phyloP scores from a whole-genome alignment of 2,113 vertebrate genomes.

The Centrocercus urophasianus region DNA sequence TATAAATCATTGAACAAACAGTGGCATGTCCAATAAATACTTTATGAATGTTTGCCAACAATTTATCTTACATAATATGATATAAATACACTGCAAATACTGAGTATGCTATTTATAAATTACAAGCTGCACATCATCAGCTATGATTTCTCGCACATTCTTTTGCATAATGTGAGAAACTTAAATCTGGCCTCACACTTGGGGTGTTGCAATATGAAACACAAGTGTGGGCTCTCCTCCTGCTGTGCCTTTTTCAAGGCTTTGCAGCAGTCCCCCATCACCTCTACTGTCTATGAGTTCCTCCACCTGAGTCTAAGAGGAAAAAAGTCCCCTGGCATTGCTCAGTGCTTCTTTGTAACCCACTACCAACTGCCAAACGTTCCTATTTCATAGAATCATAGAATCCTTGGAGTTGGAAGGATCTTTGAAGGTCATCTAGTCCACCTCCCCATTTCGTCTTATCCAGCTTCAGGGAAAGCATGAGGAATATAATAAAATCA shows the following conservation, averaged over 20 bases:
- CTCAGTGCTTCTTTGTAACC: neutral
- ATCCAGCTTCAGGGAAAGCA: neutral
- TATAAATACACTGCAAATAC: slow-evolving; percentile 65
- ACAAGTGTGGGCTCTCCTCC: neutral
- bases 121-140: neutral
- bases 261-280: neutral
- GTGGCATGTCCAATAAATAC: slow-evolving; percentile 59
- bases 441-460: neutral
- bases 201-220: neutral
- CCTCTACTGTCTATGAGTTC: neutral
- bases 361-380: no score
- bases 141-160: neutral
- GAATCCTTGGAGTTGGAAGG: no score
- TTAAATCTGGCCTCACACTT: neutral
- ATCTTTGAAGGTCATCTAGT: no score
- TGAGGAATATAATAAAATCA: neutral
- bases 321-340: neutral
- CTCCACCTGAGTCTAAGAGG: neutral
- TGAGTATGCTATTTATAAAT: slow-evolving; percentile 26
- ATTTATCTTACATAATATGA: slow-evolving; percentile 68
- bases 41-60: slow-evolving; percentile 75
- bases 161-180: neutral
- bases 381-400: neutral
- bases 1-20: slow-evolving; percentile 73
- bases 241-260: neutral